Percentiles rank a stretch among this genome's conserved stretches.
Conservation (phyloP, 2,888 invertebrate species). For the Palloptera scutellata region DNA sequence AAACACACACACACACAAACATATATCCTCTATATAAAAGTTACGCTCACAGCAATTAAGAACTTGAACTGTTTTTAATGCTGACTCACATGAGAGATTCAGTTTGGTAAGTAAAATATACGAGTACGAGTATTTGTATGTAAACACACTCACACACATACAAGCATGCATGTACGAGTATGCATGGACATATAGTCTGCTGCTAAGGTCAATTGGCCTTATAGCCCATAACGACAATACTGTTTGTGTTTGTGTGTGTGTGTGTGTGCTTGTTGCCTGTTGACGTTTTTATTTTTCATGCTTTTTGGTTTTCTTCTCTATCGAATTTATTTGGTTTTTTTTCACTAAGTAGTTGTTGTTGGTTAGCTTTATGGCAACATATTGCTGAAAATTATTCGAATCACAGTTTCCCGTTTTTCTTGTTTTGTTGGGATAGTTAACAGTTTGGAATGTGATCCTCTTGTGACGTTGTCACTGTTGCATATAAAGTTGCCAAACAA, state of each 20-base stretch:
- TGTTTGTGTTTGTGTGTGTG: background rate
- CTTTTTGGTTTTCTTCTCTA: background rate
- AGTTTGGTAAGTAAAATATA: background rate
- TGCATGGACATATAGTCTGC: background rate
- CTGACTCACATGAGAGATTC: slow-evolving; percentile 6
- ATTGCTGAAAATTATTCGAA: too few species aligned
- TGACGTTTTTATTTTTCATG: background rate
- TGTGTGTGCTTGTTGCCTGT: background rate
- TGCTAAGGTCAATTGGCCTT: background rate
- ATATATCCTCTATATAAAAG: background rate
- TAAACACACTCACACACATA: background rate
- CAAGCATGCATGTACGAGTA: background rate
- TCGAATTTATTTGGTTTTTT: background rate
- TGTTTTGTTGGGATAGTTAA: too few species aligned
- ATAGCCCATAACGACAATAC: background rate
- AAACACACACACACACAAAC: background rate
- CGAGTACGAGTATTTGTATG: background rate
- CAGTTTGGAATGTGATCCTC: too few species aligned
- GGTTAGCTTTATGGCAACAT: too few species aligned
- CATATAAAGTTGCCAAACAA: too few species aligned
- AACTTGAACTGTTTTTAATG: slow-evolving; percentile 23
- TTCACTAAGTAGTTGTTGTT: too few species aligned
- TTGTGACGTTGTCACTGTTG: too few species aligned
- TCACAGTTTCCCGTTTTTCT: too few species aligned
- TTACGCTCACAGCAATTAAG: slow-evolving; percentile 22